Conservation (phyloP, 2,113 vertebrate species). For the Macaca nemestrina region DNA sequence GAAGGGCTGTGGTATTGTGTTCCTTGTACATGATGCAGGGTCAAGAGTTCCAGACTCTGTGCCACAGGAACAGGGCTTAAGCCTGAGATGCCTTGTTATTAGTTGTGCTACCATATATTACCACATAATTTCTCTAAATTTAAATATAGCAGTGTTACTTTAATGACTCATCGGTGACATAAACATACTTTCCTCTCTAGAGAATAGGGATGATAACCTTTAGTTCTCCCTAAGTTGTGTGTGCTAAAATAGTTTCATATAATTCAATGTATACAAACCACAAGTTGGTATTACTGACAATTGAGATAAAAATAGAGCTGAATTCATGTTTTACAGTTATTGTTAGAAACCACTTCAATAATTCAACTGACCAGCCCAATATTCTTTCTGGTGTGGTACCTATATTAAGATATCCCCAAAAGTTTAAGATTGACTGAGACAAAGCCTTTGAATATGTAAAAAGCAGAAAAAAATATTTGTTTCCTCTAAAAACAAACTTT, state of each 20-base stretch:
- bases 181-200: not conserved
- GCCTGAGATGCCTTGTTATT: not conserved
- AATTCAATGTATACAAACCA: not conserved
- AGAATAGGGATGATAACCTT: not conserved
- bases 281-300: not conserved
- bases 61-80: not conserved
- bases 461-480: not conserved
- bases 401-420: not conserved
- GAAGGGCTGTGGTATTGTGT: not conserved
- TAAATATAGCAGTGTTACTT: not conserved
- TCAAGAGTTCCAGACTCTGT: not conserved
- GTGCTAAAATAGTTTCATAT: not conserved
- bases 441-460: not conserved
- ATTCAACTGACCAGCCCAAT: not conserved
- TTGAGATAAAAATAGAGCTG: not conserved
- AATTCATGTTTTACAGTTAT: not conserved
- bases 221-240: not conserved
- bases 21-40: not conserved
- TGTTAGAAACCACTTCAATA: not conserved
- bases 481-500: slow-evolving; percentile 26
- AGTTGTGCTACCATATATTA: not conserved
- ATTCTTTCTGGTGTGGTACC: not conserved
- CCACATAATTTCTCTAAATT: not conserved
- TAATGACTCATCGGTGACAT: not conserved
- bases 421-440: not conserved